These are phyloP conservation scores for Anniella stebbinsi DNA, from an alignment of 2,797 vertebrate genomes.

Conservation along the genomic window DNA sequence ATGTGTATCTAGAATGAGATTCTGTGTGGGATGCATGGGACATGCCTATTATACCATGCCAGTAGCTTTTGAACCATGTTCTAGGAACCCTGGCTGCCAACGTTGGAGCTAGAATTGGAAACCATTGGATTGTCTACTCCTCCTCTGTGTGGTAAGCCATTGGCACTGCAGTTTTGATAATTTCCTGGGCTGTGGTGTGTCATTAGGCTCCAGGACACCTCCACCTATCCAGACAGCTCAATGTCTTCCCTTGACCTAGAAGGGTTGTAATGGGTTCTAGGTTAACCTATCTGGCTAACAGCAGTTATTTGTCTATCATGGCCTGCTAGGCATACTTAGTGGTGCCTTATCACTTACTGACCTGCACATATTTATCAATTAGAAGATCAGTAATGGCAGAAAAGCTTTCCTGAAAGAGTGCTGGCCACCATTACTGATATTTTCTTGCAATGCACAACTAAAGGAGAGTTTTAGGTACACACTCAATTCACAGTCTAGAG, in stretches of 20 bases:
- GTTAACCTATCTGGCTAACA: not conserved
- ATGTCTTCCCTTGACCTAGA: not conserved
- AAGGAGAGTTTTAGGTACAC: not conserved
- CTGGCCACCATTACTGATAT: too few relatives aligned
- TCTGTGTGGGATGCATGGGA: not conserved
- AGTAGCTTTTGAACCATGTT: not conserved
- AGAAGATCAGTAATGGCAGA: not conserved
- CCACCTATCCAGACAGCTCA: not conserved
- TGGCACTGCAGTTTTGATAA: not conserved
- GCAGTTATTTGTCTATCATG: not conserved
- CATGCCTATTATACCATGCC: not conserved
- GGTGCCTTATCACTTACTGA: not conserved
- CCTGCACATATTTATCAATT: not conserved
- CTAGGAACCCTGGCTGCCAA: too few relatives aligned
- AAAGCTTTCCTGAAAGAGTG: too few relatives aligned
- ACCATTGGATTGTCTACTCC: not conserved
- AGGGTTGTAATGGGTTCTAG: not conserved
- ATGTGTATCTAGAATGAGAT: not conserved
- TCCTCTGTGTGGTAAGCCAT: not conserved
- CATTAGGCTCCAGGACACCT: not conserved
- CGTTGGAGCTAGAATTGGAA: not conserved
- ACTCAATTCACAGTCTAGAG: too few relatives aligned
- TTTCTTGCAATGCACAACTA: too few relatives aligned
- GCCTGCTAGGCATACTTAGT: too few relatives aligned
- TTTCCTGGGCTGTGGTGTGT: not conserved